These are phyloP conservation scores for Hemibagrus guttatus DNA, from an alignment of 2,797 vertebrate genomes.

Conservation along the genomic window DNA sequence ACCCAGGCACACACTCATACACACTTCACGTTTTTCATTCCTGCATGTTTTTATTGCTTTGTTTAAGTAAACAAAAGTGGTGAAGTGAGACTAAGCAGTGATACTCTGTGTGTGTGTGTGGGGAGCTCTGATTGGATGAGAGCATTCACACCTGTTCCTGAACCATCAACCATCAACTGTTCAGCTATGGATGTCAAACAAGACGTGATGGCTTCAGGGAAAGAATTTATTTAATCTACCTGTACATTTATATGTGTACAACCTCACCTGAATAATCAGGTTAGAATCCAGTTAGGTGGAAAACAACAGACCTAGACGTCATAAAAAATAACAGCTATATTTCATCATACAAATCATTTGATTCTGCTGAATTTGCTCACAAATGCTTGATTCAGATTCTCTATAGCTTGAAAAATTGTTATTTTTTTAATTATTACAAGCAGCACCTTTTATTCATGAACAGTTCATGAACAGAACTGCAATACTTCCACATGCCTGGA, in stretches of 20 bases:
- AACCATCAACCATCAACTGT: neutral
- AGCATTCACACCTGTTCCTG: conserved; percentile 22
- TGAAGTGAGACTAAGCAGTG: neutral
- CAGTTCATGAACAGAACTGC: neutral
- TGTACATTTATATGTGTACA: neutral
- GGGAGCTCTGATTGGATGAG: neutral
- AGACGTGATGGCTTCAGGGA: neutral
- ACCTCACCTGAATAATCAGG: neutral
- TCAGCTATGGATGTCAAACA: neutral
- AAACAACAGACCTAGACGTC: neutral
- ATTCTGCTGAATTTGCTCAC: neutral
- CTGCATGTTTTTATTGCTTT: neutral
- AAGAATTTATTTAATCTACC: neutral
- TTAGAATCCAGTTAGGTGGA: neutral
- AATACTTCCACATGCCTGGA: neutral
- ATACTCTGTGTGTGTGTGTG: neutral
- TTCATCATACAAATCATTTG: neutral
- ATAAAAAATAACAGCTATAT: neutral
- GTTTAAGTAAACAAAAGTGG: neutral
- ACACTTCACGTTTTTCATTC: neutral
- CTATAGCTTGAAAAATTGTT: neutral
- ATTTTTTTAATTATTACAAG: conserved; percentile 14
- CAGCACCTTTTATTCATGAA: neutral
- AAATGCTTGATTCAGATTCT: neutral
- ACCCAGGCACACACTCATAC: neutral